Conservation (phyloP, 2,113 vertebrate species). For the Eulemur macaco region DNA sequence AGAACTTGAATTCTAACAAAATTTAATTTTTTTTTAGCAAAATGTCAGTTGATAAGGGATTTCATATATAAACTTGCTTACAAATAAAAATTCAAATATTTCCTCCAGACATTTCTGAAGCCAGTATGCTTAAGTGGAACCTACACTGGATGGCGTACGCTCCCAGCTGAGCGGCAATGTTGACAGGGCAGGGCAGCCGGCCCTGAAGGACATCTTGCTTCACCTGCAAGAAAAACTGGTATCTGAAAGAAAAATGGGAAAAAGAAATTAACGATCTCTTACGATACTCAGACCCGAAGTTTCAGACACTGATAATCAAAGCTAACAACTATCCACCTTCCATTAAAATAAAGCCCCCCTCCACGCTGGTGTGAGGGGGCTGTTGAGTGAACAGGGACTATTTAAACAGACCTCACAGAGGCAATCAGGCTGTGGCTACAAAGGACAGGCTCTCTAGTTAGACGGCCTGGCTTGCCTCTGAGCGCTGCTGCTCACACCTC, state of each 20-base stretch:
- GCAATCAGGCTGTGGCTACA: background rate
- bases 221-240: constrained; percentile 94
- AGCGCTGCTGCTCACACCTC: background rate
- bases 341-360: background rate
- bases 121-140: constrained; percentile 33
- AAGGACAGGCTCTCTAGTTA: background rate
- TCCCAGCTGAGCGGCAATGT: constrained; percentile 86
- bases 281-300: background rate
- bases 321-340: background rate
- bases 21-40: background rate
- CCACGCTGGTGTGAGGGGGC: background rate
- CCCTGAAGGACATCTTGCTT: constrained; percentile 94
- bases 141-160: constrained; percentile 92
- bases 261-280: constrained; percentile 27
- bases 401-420: background rate
- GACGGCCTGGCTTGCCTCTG: no score
- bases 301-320: background rate
- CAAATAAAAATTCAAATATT: background rate
- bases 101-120: background rate
- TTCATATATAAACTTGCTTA: background rate
- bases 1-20: background rate
- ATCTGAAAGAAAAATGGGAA: constrained; percentile 84
- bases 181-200: constrained; percentile 87
- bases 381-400: background rate
- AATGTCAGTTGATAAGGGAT: background rate